Base-by-base conservation (phyloP, 1,140 invertebrate species). In the Cyphomyrmex costatus region DNA sequence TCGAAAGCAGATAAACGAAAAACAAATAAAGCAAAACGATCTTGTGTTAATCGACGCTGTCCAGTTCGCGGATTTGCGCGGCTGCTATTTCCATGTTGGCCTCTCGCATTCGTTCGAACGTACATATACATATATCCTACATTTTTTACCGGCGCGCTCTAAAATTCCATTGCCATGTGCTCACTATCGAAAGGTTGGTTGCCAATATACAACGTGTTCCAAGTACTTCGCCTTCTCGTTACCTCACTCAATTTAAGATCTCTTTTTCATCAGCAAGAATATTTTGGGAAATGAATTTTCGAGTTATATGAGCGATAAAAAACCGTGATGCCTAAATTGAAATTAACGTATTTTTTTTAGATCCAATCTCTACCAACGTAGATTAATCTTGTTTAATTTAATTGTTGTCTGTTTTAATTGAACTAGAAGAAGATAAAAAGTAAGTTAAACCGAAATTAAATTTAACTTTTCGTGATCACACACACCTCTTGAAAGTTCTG, bases 11-110 rank as follows among this genome's bases (percentile, higher is more conserved):
- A 78, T 88, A 77, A 68, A 78, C 79, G 65, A 77, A 88, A 80
- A 68, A 86, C 77, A 82, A 82, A 85, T 85, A 84, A 88, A 89
- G 70, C 80, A 79, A 71, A 74, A 60, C 82, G 85, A 78, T 68
- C 66, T 85, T 78, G 79, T 79, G 84, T 89, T 89, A 88, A 89
- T 88, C 88, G 88, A 30, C 27, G 49, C 65, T 78, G 74, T 79
- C 74, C 76, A 85, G 63, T 73, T 83, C 53, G 79, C 53, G 76
- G 76, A 85, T 85, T 85, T 85, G 76, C 77, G 27, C 61, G 24
- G 74, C 77, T 66, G 74, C 73, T 79, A 60, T 88, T 89, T 88
- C 56, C 58, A 63, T 66, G 58, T 36, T 61, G 51, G 65, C 30
- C 77, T 49, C 51, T 73, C 60, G 68, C 60, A 51, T 76, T 70